Evolutionary conservation across 2,113 vertebrate species (phyloP), one percentile per base, ranked within the genome.

Genomic region (Phrynocephalus versicolor): DNA sequence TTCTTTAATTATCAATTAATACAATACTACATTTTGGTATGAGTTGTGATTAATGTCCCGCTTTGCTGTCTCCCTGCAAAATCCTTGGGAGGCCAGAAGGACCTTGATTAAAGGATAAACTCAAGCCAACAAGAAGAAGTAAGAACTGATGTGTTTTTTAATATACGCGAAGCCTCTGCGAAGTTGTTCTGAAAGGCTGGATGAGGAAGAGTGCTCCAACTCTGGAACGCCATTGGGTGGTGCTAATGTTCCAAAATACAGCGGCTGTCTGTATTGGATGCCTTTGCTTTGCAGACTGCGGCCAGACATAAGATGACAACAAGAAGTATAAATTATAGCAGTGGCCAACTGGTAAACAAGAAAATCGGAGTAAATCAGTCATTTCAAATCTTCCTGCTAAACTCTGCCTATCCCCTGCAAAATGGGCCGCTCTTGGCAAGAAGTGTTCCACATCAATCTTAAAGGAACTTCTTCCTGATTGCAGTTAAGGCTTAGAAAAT

Each of bases 321-420:
- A 19, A 80, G 69, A 85, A 89, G n/a, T 84, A 88, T 89, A 86
- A 91, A 90, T 89, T 92, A 94, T 83, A 84, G 89, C 91, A 90
- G 83, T 89, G 81, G 85, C 83, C 92, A 92, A 90, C 91, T 87
- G 85, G 83, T 91, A 92, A 92, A 91, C 70, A 91, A 87, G 91
- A 88, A 92, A 90, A 92, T 90, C 74, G 87, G 87, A 91, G 86
- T 89, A 88, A 88, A 93, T 90, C 88, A 85, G 81, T 94, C 86
- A 89, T 92, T 94, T 93, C 86, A 92, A 85, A 95, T 93, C 89
- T 93, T 90, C 94, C 93, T 93, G 94, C 91, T 91, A 86, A 89
- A 85, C 81, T 89, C 60, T 51, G 45, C 88, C 69, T 81, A 89
- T 91, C 91, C 92, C 92, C 65, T 84, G 73, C 84, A 91, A 92